These are phyloP conservation scores for Nomada fabriciana DNA, from an alignment of 2,888 invertebrate species.

Conservation along the genomic window DNA sequence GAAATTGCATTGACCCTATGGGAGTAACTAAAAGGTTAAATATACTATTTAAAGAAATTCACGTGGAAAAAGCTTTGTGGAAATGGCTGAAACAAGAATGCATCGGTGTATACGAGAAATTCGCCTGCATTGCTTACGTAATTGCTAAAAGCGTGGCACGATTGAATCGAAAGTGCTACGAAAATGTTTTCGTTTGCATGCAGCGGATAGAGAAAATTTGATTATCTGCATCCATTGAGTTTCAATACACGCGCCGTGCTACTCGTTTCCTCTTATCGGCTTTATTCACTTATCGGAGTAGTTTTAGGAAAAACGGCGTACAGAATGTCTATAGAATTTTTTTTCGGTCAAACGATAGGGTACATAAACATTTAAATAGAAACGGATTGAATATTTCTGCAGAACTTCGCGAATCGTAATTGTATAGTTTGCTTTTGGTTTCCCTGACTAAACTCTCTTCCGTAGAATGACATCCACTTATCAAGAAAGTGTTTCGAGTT, in stretches of 20 bases:
- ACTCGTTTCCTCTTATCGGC: neutral
- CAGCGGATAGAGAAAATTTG: constrained; percentile 10
- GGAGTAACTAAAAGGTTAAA: no score
- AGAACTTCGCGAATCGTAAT: constrained; percentile 3
- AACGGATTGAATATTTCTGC: constrained; percentile 4
- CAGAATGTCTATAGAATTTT: no score
- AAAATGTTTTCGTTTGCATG: constrained; percentile 31
- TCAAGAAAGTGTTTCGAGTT: constrained; percentile 59
- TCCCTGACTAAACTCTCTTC: constrained; percentile 34
- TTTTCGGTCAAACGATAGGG: neutral
- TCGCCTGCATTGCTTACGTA: constrained; percentile 11
- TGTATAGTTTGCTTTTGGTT: neutral
- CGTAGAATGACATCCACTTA: constrained; percentile 51
- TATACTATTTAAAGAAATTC: no score
- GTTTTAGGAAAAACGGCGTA: neutral
- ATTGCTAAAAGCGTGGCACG: constrained; percentile 24
- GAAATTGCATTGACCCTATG: no score
- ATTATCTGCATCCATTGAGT: constrained; percentile 10
- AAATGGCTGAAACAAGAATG: neutral
- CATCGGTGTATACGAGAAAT: neutral
- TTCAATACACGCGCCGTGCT: constrained; percentile 1
- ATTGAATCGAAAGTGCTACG: constrained; percentile 30
- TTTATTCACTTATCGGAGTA: neutral
- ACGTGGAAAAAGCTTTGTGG: neutral
- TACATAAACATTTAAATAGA: neutral